Percentiles rank a stretch among this genome's conserved stretches.
phyloP scores from a whole-genome alignment of 2,888 invertebrate species.

The Drosophila mulleri region DNA sequence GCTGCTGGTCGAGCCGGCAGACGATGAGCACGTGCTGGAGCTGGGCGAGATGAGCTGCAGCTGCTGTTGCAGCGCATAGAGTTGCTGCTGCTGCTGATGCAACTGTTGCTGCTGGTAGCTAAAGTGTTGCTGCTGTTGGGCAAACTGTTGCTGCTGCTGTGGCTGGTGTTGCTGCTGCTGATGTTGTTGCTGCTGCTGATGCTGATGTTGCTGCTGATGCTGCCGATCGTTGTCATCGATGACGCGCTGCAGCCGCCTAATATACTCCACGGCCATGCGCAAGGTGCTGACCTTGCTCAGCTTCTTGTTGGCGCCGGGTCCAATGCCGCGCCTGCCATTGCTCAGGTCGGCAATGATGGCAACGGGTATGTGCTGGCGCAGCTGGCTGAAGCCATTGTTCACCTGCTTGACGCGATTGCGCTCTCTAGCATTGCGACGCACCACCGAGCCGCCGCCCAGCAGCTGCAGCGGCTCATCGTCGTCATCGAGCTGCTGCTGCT shows the following conservation, averaged over 20 bases:
- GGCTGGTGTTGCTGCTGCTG: conserved; percentile 32
- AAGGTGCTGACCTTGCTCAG: conserved; percentile 96
- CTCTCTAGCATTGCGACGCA: conserved; percentile 96
- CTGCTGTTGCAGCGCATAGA: conserved; percentile 50
- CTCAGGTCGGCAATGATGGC: conserved; percentile 90
- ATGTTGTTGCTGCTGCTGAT: background rate
- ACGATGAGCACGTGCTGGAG: conserved; percentile 36
- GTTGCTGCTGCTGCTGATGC: conserved; percentile 49
- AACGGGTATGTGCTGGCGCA: conserved; percentile 94
- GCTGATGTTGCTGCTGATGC: conserved; percentile 33
- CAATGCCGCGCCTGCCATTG: conserved; percentile 88
- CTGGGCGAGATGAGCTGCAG: conserved; percentile 55
- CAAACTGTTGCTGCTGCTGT: conserved; percentile 38
- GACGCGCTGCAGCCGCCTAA: conserved; percentile 90
- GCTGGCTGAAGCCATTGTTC: conserved; percentile 95
- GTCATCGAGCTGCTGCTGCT: conserved; percentile 12
- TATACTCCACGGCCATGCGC: conserved; percentile 95
- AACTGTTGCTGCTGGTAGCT: conserved; percentile 40
- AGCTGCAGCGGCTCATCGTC: conserved; percentile 17
- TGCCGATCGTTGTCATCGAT: conserved; percentile 79
- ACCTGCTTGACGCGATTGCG: conserved; percentile 97
- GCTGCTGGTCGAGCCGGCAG: conserved; percentile 29
- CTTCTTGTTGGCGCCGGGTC: conserved; percentile 90
- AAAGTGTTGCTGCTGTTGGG: conserved; percentile 48
- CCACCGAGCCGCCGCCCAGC: conserved; percentile 88